Percentiles rank a stretch among this genome's conserved stretches.
phyloP scores from a whole-genome alignment of 2,113 vertebrate genomes.

The Sterna hirundo region DNA sequence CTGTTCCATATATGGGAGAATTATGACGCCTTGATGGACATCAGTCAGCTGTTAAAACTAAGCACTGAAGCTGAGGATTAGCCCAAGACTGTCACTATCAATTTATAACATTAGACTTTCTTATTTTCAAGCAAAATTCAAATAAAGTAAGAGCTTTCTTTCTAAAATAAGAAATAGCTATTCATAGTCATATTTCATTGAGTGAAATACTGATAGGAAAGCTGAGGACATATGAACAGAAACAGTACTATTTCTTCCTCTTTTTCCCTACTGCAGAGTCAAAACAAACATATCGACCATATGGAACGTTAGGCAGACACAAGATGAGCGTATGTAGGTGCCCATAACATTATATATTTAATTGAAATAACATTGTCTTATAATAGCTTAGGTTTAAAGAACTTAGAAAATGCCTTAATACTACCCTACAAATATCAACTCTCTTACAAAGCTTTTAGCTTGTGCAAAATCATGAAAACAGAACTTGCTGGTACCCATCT shows the following conservation, averaged over 20 bases:
- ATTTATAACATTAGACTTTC: background rate
- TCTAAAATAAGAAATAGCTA: background rate
- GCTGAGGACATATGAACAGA: background rate
- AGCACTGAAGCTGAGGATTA: background rate
- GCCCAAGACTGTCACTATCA: background rate
- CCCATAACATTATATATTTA: background rate
- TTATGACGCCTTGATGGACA: background rate
- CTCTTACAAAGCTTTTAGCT: background rate
- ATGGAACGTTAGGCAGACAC: background rate
- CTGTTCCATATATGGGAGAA: background rate
- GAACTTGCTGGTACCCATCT: background rate
- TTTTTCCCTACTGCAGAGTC: background rate
- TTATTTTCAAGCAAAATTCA: background rate
- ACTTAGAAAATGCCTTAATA: background rate
- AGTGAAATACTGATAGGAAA: background rate
- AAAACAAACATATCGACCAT: background rate
- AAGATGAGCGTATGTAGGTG: background rate
- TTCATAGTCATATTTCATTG: background rate
- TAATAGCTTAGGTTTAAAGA: background rate
- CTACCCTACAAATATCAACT: background rate
- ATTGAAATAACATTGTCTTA: background rate
- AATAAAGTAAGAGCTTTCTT: background rate
- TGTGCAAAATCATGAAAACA: background rate
- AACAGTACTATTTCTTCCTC: background rate
- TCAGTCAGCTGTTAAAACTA: background rate